A percentile compares a stretch with the other conserved stretches of the same genome.
Conservation (phyloP, 2,113 vertebrate genomes). For the Lagopus muta region DNA sequence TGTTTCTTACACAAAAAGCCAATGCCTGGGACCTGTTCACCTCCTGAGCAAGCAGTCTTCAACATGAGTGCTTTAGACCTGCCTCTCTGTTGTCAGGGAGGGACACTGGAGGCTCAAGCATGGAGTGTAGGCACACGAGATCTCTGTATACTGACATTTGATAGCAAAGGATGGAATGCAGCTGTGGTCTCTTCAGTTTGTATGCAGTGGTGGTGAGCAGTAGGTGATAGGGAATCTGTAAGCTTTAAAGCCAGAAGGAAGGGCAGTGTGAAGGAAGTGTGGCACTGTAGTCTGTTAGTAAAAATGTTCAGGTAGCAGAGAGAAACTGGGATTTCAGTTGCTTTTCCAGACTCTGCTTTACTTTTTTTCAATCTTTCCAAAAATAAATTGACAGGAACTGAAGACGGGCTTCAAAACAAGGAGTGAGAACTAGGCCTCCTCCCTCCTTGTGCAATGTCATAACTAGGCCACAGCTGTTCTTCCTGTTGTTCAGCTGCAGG, state of each 20-base stretch:
- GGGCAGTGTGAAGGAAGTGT: neutral
- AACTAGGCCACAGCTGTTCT: neutral
- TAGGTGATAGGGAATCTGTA: neutral
- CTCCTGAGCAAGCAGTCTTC: neutral
- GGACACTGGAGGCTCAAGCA: neutral
- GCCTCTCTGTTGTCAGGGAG: neutral
- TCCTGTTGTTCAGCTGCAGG: neutral
- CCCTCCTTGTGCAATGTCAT: neutral
- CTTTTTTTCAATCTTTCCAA: neutral
- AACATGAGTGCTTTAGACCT: neutral
- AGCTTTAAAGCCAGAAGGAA: neutral
- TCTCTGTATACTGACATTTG: neutral
- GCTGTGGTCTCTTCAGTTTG: neutral
- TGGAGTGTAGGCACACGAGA: neutral
- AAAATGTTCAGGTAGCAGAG: neutral
- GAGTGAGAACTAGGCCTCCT: neutral
- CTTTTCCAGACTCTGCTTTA: neutral
- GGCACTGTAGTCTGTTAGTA: neutral
- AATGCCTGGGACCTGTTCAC: neutral
- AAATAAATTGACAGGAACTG: neutral
- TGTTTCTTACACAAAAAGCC: fast-evolving
- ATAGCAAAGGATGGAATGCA: neutral
- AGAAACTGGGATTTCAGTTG: neutral
- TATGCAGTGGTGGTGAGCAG: neutral
- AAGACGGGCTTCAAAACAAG: neutral